Percentiles rank a stretch among this genome's conserved stretches.
These are phyloP conservation scores for Acrobasis consociella DNA, from an alignment of 2,888 invertebrate species.

Conservation along the genomic window DNA sequence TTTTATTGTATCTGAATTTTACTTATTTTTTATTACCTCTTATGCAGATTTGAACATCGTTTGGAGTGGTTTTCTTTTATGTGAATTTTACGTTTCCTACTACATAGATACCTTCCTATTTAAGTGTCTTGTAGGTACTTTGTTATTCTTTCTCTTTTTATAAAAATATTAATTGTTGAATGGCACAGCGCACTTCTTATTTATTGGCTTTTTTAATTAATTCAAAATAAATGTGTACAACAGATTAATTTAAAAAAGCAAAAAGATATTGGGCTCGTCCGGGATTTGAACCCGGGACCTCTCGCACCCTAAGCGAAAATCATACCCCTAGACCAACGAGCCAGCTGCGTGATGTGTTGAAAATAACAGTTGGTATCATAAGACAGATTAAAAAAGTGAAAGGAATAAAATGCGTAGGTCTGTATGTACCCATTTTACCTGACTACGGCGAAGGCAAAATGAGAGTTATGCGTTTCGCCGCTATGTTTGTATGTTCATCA, in stretches of 20 bases:
- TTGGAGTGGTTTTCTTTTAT: background rate
- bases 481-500: no score
- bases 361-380: slow-evolving; percentile 33
- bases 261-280: slow-evolving; percentile 57
- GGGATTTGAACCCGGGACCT: slow-evolving; percentile 76
- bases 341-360: slow-evolving; percentile 36
- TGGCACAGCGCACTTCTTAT: no score
- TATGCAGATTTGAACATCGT: slow-evolving; percentile 15
- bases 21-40: slow-evolving; percentile 15
- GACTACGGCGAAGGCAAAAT: no score
- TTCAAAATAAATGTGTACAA: background rate
- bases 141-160: no score
- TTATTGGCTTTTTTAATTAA: no score
- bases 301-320: slow-evolving; percentile 82
- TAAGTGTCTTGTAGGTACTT: no score
- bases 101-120: no score
- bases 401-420: background rate
- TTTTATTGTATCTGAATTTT: slow-evolving; percentile 18
- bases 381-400: slow-evolving; percentile 5
- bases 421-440: no score
- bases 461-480: no score
- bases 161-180: no score
- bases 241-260: background rate
- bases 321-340: slow-evolving; percentile 84
- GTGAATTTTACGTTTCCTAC: no score